Evolutionary conservation across 2,888 invertebrate genomes (phyloP).

Genomic region (Ametastegia equiseti): DNA sequence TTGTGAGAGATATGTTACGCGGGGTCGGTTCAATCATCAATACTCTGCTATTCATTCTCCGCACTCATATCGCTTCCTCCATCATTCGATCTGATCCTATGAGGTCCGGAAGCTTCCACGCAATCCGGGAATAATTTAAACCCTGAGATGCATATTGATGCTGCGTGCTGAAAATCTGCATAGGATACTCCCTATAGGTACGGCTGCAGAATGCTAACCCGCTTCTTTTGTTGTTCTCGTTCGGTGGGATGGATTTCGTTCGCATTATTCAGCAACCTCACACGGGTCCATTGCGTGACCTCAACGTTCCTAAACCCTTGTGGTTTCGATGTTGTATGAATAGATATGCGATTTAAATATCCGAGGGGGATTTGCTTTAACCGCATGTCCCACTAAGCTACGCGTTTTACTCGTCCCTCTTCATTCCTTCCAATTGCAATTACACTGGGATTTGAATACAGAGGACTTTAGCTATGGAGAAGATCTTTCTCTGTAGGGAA

Average conservation of each 20-base stretch:
- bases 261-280: conserved; percentile 38
- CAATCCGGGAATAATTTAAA: conserved; percentile 62
- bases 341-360: conserved; percentile 29
- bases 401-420: background rate
- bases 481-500: background rate
- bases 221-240: conserved; percentile 34
- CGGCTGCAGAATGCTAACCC: conserved; percentile 58
- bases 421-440: conserved; percentile 1
- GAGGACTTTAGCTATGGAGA: background rate
- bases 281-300: conserved; percentile 4
- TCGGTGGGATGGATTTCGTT: conserved; percentile 21
- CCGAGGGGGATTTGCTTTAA: conserved; percentile 7
- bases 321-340: conserved; percentile 14
- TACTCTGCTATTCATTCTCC: conserved; percentile 43
- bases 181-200: conserved; percentile 48
- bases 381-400: background rate
- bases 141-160: conserved; percentile 63
- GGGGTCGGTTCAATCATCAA: conserved; percentile 45
- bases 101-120: conserved; percentile 3
- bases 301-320: conserved; percentile 13
- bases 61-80: conserved; percentile 14
- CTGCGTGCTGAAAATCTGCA: conserved; percentile 61
- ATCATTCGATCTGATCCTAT: conserved; percentile 30
- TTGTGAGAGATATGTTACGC: conserved; percentile 45
- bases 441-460: background rate